Base-by-base conservation (phyloP, 2,888 invertebrate species). In the Lissonota sp. region DNA sequence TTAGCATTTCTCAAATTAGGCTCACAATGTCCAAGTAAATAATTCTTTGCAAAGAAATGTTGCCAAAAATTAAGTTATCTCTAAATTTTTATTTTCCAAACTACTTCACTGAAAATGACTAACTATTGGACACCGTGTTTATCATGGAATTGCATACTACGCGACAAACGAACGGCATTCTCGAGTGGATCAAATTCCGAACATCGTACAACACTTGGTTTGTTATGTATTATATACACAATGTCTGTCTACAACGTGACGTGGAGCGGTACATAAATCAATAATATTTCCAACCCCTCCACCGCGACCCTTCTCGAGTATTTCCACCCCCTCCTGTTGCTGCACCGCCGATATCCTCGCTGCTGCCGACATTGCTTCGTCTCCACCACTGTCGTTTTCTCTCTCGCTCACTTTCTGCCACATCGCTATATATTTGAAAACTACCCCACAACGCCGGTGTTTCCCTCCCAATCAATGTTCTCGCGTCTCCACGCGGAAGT, bases 191-290 rank as follows among this genome's bases (percentile, higher is more conserved):
- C 87, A 73, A 69, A 88, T 88, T 90, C 84, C 83, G 84, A 79
- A 83, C 78, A 85, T 66, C 85, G 83, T 82, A 72, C 82, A 86
- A 87, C 82, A 85, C 83, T 84, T 64, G 64, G 53, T 73, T 84
- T 82, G 84, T 88, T 86, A 86, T 85, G 88, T 89, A 89, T 88
- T 88, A 60, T 75, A 37, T 67, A 6, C 62, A 55, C 16, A 57
- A 3, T 26, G 26, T 26, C 26, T 26, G 26, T 26, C 26, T 46
- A 51, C 14, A 40, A 62, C 51, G 77, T 77, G 90, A 91, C 90
- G 87, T 86, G 83, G 88, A 87, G 90, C 93, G 93, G 93, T 92
- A 93, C 94, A 94, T 94, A 94, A 94, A 94, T 94, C 94, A 94
- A 94, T 94, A 93, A 93, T 93, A 94, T 94, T 93, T 92, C 92